Percentiles rank a stretch among this genome's conserved stretches.
Evolutionary conservation across 2,888 invertebrate species (phyloP).

Genomic region (Thymelicus lineola): DNA sequence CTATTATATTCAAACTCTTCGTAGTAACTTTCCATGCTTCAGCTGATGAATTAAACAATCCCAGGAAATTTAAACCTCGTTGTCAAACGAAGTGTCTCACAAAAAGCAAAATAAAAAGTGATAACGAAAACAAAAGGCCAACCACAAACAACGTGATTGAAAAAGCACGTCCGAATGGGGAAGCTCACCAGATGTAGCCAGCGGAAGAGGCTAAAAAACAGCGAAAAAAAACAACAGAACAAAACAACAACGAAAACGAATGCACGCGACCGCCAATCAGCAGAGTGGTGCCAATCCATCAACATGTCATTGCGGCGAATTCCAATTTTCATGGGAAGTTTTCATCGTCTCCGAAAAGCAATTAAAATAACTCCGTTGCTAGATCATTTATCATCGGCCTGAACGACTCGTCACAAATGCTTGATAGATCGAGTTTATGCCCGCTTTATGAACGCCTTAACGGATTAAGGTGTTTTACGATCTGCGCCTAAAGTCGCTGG

Average conservation of each 20-base stretch:
- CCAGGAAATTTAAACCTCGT: background rate
- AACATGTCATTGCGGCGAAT: conserved; percentile 58
- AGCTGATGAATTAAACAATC: background rate
- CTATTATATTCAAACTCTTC: no score
- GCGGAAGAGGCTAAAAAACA: conserved; percentile 38
- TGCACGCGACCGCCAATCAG: conserved; percentile 69
- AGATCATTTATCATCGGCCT: conserved; percentile 52
- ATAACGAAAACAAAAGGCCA: conserved; percentile 13
- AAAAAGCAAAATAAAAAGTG: conserved; percentile 8
- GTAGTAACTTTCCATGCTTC: background rate
- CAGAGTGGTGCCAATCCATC: conserved; percentile 68
- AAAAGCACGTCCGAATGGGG: conserved; percentile 15
- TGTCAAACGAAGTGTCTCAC: background rate
- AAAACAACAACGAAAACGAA: conserved; percentile 44
- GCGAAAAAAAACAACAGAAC: conserved; percentile 36
- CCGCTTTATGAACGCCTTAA: conserved; percentile 34
- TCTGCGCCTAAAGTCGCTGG: background rate
- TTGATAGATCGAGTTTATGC: conserved; percentile 43
- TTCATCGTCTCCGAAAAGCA: conserved; percentile 55
- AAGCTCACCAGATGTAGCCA: conserved; percentile 35
- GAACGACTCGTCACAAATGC: conserved; percentile 37
- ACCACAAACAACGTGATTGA: conserved; percentile 25
- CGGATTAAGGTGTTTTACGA: conserved; percentile 30
- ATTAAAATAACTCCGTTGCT: conserved; percentile 58
- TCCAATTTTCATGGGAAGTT: conserved; percentile 63